Evolutionary conservation across 2,113 vertebrate species (phyloP).

Genomic region (Oplegnathus fasciatus): DNA sequence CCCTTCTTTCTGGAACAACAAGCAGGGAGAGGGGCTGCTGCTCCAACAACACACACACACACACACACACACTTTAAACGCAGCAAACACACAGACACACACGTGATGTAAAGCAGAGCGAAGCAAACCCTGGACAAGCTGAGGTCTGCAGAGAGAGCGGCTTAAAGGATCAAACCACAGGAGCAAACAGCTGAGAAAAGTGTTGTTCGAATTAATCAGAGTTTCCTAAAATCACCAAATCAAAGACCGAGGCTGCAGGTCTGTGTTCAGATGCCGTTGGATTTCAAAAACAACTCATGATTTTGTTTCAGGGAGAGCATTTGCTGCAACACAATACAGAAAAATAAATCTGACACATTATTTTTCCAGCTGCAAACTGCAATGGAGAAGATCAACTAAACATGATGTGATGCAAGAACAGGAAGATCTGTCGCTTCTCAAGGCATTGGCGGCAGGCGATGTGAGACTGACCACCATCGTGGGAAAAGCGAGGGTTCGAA

Average conservation of each 20-base stretch:
- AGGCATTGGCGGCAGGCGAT: too few relatives aligned
- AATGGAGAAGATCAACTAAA: too few relatives aligned
- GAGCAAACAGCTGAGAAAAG: conserved; percentile 4
- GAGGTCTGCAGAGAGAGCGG: conserved; percentile 49
- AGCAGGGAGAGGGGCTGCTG: conserved; percentile 53
- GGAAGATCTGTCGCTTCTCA: too few relatives aligned
- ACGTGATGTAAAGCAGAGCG: conserved; percentile 42
- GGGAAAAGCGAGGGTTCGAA: too few relatives aligned
- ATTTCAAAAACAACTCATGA: too few relatives aligned
- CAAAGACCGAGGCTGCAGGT: not conserved
- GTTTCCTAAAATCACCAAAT: not conserved
- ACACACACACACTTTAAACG: not conserved
- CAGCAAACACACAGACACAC: not conserved
- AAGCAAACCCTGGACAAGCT: conserved; percentile 16
- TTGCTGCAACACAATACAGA: too few relatives aligned
- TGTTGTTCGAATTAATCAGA: not conserved
- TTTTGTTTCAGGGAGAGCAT: too few relatives aligned
- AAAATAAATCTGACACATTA: too few relatives aligned
- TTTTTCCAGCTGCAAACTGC: too few relatives aligned
- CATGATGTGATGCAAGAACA: too few relatives aligned
- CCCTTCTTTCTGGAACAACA: conserved; percentile 63
- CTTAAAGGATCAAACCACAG: conserved; percentile 53
- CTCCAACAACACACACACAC: conserved; percentile 2
- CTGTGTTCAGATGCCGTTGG: too few relatives aligned
- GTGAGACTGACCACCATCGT: too few relatives aligned